Base-by-base conservation (phyloP, 1,140 invertebrate genomes). In the Bicyclus anynana region DNA sequence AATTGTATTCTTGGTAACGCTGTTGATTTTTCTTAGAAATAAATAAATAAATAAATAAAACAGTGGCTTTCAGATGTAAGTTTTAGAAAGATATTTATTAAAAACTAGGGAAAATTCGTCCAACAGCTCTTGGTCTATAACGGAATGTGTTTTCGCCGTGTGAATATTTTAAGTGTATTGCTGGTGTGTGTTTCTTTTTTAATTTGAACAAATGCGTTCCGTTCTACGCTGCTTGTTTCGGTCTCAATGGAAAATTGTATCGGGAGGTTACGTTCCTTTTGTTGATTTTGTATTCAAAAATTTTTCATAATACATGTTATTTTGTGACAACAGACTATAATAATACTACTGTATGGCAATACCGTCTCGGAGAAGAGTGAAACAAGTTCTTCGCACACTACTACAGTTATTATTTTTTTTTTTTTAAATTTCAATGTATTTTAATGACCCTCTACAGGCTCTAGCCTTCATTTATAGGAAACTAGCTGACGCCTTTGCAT, bases 121-220 rank as follows among this genome's bases (percentile, higher is more conserved):
- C 29, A 33, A 3, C 29, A 33, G 29, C 10, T 33, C 29, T 33
- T 12, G 29, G 29, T 33, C 29, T 33, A 33, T n/a, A 33, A 4
- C 10, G 62, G 58, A 72, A 78, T 76, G 78, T 82, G 78, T 79
- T 80, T 75, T 72, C 67, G 63, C 70, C 77, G 82, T 83, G 78
- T 81, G 80, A 81, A 81, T 75, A 69, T 74, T 71, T 71, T 83
- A 85, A 85, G 82, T 82, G 77, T 83, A 85, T 85, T 85, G 81
- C 77, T 72, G 67, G 80, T 62, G 72, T 78, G 72, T 80, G 74
- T 67, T 72, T 12, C 64, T 72, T 76, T 79, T 80, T 84, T 82
- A 79, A 82, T 82, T 79, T 75, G 70, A 66, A 76, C 68, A 80
- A 80, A 81, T 72, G 77, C 66, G 67, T 75, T 80, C 60, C 67